Percentiles rank a stretch among this genome's conserved stretches.
phyloP scores from a whole-genome alignment of 2,888 invertebrate genomes.

The Tetragonula carbonaria region DNA sequence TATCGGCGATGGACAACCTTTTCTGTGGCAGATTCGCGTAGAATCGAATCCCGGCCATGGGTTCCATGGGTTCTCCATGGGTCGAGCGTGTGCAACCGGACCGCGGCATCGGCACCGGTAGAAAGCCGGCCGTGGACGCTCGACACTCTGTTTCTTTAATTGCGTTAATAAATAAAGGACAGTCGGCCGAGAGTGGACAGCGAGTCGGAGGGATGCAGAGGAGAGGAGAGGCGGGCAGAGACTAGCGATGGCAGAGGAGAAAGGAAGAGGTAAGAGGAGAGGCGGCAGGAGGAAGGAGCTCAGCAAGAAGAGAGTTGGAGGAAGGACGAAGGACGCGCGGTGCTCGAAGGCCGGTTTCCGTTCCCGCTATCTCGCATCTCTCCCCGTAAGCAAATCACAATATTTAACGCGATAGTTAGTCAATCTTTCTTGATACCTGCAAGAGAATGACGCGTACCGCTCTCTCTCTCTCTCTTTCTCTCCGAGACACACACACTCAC shows the following conservation, averaged over 20 bases:
- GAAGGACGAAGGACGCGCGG: constrained; percentile 38
- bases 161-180: constrained; percentile 83
- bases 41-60: constrained; percentile 45
- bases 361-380: constrained; percentile 75
- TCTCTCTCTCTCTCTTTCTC: constrained; percentile 71
- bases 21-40: constrained; percentile 26
- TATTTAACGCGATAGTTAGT: constrained; percentile 76
- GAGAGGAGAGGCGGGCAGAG: constrained; percentile 12
- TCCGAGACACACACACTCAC: not conserved
- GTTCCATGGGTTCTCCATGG: constrained; percentile 8
- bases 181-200: constrained; percentile 69
- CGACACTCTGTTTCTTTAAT: constrained; percentile 84
- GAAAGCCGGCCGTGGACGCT: constrained; percentile 77
- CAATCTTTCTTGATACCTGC: constrained; percentile 59
- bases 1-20: constrained; percentile 53
- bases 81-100: constrained; percentile 25
- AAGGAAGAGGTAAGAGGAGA: not conserved
- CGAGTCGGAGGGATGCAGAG: constrained; percentile 10
- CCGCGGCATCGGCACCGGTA: constrained; percentile 78
- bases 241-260: constrained; percentile 42
- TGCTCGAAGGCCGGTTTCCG: constrained; percentile 39
- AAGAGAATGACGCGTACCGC: constrained; percentile 69
- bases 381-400: constrained; percentile 77
- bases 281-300: constrained; percentile 38
- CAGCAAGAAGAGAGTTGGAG: constrained; percentile 35